Percentiles rank a stretch among this genome's conserved stretches.
These are phyloP conservation scores for Psephotus haematonotus DNA, from an alignment of 2,113 vertebrate species.

Conservation along the genomic window DNA sequence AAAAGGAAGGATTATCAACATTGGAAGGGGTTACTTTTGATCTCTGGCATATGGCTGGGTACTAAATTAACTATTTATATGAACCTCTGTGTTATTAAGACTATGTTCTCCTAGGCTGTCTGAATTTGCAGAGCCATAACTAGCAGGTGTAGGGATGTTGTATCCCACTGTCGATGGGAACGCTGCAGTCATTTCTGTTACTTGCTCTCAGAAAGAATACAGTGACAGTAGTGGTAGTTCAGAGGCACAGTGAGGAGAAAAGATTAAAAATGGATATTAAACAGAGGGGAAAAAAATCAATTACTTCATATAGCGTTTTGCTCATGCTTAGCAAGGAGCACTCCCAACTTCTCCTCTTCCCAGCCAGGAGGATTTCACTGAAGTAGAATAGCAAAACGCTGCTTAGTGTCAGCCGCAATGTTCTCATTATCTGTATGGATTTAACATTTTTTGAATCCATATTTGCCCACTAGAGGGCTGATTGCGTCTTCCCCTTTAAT, in stretches of 20 bases:
- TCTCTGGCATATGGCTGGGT: not conserved
- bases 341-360: not conserved
- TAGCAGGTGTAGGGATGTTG: not conserved
- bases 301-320: not conserved
- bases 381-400: not conserved
- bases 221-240: not conserved
- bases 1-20: not conserved
- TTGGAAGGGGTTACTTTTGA: not conserved
- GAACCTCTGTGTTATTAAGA: not conserved
- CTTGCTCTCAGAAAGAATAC: not conserved
- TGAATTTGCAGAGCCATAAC: not conserved
- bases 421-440: not conserved
- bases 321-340: not conserved
- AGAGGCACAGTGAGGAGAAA: not conserved
- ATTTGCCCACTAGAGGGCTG: slow-evolving; percentile 60
- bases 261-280: not conserved
- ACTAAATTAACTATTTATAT: slow-evolving; percentile 11
- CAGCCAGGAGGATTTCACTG: not conserved
- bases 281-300: not conserved
- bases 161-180: not conserved
- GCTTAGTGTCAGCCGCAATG: not conserved
- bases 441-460: not conserved
- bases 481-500: slow-evolving; percentile 32
- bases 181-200: not conserved
- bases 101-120: not conserved